These are phyloP conservation scores for Regulus satrapa DNA, from an alignment of 2,113 vertebrate species.

Conservation along the genomic window DNA sequence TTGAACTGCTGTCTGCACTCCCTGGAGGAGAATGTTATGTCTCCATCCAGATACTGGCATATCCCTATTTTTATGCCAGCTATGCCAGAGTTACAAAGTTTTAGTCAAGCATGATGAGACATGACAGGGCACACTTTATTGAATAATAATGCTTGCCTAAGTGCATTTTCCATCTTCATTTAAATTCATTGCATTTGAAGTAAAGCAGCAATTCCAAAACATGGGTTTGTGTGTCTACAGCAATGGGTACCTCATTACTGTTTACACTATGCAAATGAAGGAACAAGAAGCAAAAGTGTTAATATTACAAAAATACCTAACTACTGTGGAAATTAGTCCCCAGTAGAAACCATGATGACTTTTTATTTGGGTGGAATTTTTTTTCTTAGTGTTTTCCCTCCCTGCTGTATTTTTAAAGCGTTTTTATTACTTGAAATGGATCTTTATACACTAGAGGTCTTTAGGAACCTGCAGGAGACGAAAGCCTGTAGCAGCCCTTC, in stretches of 20 bases:
- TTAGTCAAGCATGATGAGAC: slow-evolving; percentile 47
- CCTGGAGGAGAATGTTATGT: neutral
- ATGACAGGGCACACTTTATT: slow-evolving; percentile 31
- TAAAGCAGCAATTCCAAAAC: slow-evolving; percentile 1
- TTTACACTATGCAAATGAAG: slow-evolving; percentile 7
- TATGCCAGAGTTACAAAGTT: slow-evolving; percentile 33
- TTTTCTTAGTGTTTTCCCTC: neutral
- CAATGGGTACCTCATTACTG: neutral
- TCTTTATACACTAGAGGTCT: slow-evolving; percentile 22
- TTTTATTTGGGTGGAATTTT: neutral
- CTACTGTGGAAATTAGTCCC: neutral
- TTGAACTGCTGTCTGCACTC: neutral
- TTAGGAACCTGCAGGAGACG: slow-evolving; percentile 9
- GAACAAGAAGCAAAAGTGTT: neutral
- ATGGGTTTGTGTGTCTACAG: neutral
- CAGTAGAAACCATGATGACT: neutral
- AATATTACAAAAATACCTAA: neutral
- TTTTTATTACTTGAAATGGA: slow-evolving; percentile 32
- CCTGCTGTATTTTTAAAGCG: slow-evolving; percentile 33
- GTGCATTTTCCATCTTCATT: slow-evolving; percentile 45
- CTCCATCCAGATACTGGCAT: slow-evolving; percentile 35
- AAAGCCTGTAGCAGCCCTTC: slow-evolving; percentile 27
- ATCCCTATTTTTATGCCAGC: slow-evolving; percentile 39
- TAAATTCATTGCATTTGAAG: slow-evolving; percentile 17
- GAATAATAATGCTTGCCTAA: slow-evolving; percentile 43